Evolutionary conservation across 2,113 vertebrate species (phyloP), one percentile per base, ranked within the genome.

Genomic region (Xenus cinereus): DNA sequence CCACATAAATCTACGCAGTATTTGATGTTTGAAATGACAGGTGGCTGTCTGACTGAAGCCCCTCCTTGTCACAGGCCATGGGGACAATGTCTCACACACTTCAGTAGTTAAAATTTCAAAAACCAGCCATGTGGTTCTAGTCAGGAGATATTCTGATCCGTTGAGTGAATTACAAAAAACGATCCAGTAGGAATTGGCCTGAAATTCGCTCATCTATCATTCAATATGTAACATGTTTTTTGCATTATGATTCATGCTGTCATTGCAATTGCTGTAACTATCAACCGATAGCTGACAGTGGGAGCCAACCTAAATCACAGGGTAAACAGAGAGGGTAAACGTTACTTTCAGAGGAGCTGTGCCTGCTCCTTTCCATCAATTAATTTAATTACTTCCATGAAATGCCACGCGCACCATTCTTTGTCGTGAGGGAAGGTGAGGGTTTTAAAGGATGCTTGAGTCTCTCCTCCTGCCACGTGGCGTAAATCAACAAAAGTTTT

Each of bases 181-280:
- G 17, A 89, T 94, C 86, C 48, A 73, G 93, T 90, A 93, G 92
- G 84, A 94, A 84, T 32, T 87, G 88, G 48, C 60, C 64, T 87
- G 68, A 87, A 86, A 78, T 45, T 48, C 7, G 2, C 41, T 92
- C 48, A 89, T 95, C 84, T 93, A 57, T 90, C 62, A 82, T 97
- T 91, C 62, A 76, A 27, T 72, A 72, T 82, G 53, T 87, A 79
- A 57, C 57, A 87, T 82, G 86, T 37, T 90, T 96, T 93, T 95
- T 87, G n/a, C 73, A 76, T 95, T 93, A 87, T 87, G 77, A 93
- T 95, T 95, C 73, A 72, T 84, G 43, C 69, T 90, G 69, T 94
- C 73, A 50, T 68, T 90, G 48, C 62, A 92, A 75, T 90, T 78
- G 46, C 90, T 87, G n/a, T 64, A 93, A 39, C 59, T 87, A 84